Evolutionary conservation across 1,140 invertebrate species (phyloP).

Genomic region (Musca domestica): DNA sequence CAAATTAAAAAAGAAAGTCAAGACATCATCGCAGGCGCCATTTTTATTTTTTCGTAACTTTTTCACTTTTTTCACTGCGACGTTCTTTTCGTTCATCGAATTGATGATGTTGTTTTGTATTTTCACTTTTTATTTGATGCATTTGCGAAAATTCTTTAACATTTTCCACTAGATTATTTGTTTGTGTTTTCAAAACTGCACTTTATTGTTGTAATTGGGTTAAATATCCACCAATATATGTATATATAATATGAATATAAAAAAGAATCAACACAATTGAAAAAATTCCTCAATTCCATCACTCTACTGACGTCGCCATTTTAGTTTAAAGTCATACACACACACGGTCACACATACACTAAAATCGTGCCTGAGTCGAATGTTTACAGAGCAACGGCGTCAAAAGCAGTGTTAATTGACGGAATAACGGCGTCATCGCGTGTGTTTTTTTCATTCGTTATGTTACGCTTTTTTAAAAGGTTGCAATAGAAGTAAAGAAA

Average conservation of each 20-base stretch:
- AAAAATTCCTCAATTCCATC: conserved; percentile 22
- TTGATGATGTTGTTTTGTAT: neutral
- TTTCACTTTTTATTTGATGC: conserved; percentile 14
- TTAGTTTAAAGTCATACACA: conserved; percentile 13
- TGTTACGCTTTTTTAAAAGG: no score
- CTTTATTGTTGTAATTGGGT: conserved; percentile 20
- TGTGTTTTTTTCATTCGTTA: no score
- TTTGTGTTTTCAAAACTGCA: conserved; percentile 8
- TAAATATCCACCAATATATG: conserved; percentile 20
- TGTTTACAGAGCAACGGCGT: no score
- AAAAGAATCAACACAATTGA: conserved; percentile 21
- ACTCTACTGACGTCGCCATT: conserved; percentile 20
- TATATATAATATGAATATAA: conserved; percentile 21
- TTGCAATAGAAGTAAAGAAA: no score
- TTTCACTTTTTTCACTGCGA: conserved; percentile 16
- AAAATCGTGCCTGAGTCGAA: no score
- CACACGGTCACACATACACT: neutral
- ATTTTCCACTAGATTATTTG: conserved; percentile 12
- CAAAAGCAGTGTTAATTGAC: no score
- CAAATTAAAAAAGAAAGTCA: conserved; percentile 16
- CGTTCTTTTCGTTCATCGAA: conserved; percentile 1
- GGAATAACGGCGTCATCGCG: no score
- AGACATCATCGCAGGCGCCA: conserved; percentile 16
- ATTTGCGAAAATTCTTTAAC: conserved; percentile 16
- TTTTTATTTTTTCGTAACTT: conserved; percentile 23